Percentiles rank a stretch among this genome's conserved stretches.
Evolutionary conservation across 2,113 vertebrate species (phyloP).

Genomic region (Benitochromis conjunctus): DNA sequence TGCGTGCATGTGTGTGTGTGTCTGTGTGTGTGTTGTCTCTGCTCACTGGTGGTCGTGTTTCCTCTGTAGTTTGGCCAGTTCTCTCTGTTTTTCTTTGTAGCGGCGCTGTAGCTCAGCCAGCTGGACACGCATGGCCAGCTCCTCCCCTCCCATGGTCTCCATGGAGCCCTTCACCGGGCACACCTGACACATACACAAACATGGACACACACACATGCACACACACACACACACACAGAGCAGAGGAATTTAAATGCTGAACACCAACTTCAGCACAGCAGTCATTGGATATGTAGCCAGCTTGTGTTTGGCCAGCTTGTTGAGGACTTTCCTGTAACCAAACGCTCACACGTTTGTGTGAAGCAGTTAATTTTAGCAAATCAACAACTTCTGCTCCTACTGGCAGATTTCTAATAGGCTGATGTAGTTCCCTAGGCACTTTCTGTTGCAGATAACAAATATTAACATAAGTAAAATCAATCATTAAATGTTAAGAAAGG

Average conservation of each 20-base stretch:
- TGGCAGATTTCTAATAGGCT: neutral
- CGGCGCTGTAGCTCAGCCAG: constrained; percentile 90
- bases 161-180: constrained; percentile 91
- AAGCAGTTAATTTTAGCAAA: neutral
- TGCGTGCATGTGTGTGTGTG: constrained; percentile 11
- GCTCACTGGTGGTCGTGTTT: constrained; percentile 86
- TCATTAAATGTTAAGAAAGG: neutral
- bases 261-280: constrained; percentile 25
- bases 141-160: constrained; percentile 89
- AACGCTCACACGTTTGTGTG: neutral
- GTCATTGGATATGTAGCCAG: constrained; percentile 1
- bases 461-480: neutral
- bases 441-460: neutral
- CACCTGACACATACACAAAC: constrained; percentile 74
- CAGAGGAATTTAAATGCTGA: constrained; percentile 48
- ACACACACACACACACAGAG: constrained; percentile 12
- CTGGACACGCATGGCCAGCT: constrained; percentile 90
- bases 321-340: neutral
- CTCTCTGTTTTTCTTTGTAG: constrained; percentile 96
- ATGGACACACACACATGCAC: neutral
- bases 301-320: constrained; percentile 12
- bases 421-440: neutral
- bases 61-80: constrained; percentile 91
- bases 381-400: neutral
- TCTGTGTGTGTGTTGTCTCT: constrained; percentile 27